These are phyloP conservation scores for Podabrus alpinus DNA, from an alignment of 2,888 invertebrate genomes.

Conservation along the genomic window DNA sequence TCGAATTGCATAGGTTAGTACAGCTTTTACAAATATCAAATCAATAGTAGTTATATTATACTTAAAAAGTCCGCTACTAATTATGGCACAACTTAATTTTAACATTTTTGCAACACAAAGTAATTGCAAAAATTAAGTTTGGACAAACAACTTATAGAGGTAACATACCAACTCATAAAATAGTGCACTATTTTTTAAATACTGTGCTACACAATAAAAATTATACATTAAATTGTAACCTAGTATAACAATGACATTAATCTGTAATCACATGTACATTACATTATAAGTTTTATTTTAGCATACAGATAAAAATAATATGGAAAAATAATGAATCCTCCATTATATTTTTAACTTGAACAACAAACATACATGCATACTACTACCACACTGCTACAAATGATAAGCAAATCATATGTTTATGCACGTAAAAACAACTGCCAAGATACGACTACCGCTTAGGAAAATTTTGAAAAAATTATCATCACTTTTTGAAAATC, in stretches of 20 bases:
- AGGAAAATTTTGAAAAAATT: not conserved
- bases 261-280: not conserved
- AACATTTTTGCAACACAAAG: not conserved
- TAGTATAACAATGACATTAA: not conserved
- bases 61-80: not conserved
- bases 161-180: not conserved
- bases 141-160: not conserved
- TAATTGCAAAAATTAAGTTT: not conserved
- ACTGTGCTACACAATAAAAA: not conserved
- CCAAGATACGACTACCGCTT: not conserved
- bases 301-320: not conserved
- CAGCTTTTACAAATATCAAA: not conserved
- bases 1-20: not conserved
- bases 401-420: not conserved
- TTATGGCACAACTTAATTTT: slow-evolving; percentile 1
- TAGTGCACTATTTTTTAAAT: not conserved
- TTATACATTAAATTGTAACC: not conserved
- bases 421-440: not conserved
- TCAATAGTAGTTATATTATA: not conserved
- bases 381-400: not conserved
- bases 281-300: not conserved
- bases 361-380: not conserved
- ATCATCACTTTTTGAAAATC: no score
- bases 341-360: not conserved
- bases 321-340: not conserved